Conservation (phyloP, 1,140 invertebrate genomes). For the Drosophila seguyi region DNA sequence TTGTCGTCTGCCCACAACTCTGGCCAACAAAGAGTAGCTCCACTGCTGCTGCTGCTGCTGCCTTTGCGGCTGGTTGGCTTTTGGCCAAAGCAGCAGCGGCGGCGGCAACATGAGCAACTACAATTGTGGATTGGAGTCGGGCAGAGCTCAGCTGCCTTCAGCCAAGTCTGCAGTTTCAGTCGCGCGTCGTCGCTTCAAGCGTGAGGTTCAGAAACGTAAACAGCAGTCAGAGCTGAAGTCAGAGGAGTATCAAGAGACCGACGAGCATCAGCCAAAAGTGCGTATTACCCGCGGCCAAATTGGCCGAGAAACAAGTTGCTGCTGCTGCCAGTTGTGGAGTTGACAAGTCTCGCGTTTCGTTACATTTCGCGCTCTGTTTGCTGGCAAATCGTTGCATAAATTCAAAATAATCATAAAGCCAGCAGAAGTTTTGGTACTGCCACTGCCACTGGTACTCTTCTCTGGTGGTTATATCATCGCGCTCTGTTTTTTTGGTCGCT, state of each 20-base stretch:
- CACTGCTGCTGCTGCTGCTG: constrained; percentile 38
- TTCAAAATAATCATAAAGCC: constrained; percentile 26
- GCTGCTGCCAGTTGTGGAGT: constrained; percentile 44
- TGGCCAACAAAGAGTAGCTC: constrained; percentile 30
- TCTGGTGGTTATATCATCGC: constrained; percentile 53
- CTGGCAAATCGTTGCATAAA: constrained; percentile 75
- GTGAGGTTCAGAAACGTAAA: constrained; percentile 62
- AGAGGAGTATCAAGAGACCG: not conserved
- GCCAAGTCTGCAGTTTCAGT: constrained; percentile 75
- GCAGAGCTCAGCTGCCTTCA: constrained; percentile 60
- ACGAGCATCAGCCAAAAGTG: constrained; percentile 58
- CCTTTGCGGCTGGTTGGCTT: constrained; percentile 44
- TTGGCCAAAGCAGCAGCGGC: constrained; percentile 20
- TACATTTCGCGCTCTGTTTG: constrained; percentile 81
- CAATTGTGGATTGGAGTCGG: constrained; percentile 20
- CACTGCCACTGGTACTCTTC: constrained; percentile 2
- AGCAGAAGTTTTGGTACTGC: constrained; percentile 45
- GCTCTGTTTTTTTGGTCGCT: constrained; percentile 24
- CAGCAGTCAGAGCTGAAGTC: constrained; percentile 22
- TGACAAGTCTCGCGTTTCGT: constrained; percentile 74
- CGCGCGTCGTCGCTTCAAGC: constrained; percentile 74
- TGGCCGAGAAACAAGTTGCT: constrained; percentile 60
- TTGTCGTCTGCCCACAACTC: constrained; percentile 26
- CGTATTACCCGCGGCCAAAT: constrained; percentile 60
- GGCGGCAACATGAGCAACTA: constrained; percentile 39